These are phyloP conservation scores for Echinometra lucunter DNA, from an alignment of 53 echinoderm and acorn worm species.

Conservation along the genomic window DNA sequence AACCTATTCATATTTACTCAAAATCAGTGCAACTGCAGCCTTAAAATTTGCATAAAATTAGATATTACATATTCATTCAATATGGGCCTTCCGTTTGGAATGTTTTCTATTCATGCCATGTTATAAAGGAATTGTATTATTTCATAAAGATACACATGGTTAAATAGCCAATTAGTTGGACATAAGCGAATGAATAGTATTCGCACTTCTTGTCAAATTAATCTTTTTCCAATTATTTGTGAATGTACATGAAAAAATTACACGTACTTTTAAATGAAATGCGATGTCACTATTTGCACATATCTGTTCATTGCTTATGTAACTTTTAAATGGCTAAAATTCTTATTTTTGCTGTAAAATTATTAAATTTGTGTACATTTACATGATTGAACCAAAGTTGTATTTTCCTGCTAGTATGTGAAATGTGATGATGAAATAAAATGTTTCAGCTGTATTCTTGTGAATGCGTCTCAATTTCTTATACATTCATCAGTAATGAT, in stretches of 20 bases:
- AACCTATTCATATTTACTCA: background rate
- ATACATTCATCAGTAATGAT: background rate
- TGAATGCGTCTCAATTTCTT: background rate
- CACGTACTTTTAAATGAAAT: background rate
- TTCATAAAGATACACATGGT: background rate
- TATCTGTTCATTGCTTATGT: background rate
- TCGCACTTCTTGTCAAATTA: too few species aligned
- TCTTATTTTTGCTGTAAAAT: background rate
- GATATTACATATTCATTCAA: background rate
- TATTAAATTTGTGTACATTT: conserved; percentile 10
- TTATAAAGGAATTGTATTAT: background rate
- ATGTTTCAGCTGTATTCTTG: background rate
- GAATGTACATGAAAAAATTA: background rate
- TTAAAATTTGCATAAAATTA: background rate
- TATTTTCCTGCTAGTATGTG: background rate
- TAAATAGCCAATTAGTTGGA: background rate
- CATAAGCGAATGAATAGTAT: too few species aligned
- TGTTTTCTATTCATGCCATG: background rate
- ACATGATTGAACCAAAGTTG: conserved; percentile 16
- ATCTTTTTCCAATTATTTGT: too few species aligned
- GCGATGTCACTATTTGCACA: background rate
- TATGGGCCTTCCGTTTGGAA: background rate
- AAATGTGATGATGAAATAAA: background rate
- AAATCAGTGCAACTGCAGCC: background rate
- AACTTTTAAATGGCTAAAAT: background rate